Base-by-base conservation (phyloP, 2,113 vertebrate species). In the Nothobranchius kuhntae region DNA sequence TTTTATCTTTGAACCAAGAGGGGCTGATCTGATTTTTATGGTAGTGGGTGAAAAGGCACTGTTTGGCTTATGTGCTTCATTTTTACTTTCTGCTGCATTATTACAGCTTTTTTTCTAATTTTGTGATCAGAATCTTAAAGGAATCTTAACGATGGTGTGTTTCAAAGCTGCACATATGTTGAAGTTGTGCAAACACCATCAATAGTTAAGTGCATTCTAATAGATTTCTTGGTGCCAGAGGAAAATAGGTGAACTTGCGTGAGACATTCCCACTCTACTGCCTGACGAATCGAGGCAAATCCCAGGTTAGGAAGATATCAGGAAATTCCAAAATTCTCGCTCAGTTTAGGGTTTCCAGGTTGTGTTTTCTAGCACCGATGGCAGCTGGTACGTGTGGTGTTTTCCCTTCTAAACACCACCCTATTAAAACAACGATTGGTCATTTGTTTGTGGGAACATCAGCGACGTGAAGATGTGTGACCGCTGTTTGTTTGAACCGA, bases 1-100 rank as follows among this genome's bases (percentile, higher is more conserved):
- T 67, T 42, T 45, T 38, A 58, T 35, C 72, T 85, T 85, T 85
- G 77, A 86, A 71, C 70, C 47, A 42, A 53, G 51, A 53, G 38
- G 30, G 36, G 46, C 35, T 9, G 10, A 36, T 45, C 2, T 1
- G 9, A 53, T 52, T 26, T 15, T 52, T 56, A 50, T 56, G 6
- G 47, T 62, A 77, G 51, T 21, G 56, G 26, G 45, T 3, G 5
- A 72, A 78, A 71, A 66, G 61, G 46, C 53, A 38, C 5, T 0
- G 1, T 45, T 12, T 26, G 6, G 1, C 6, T 10, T 38, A 21
- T 26, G 4, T 46, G 14, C 4, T 38, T 71, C 7, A 15, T 30
- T 30, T 4, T 30, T 3, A 30, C 30, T 30, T 30, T 30, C 30
- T 30, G 30, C 30, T 30, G 30, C 30, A 40, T 40, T 4, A 7